Evolutionary conservation across 64 coral and sea anemone genomes (phyloP).

Genomic region (Actinia equina): DNA sequence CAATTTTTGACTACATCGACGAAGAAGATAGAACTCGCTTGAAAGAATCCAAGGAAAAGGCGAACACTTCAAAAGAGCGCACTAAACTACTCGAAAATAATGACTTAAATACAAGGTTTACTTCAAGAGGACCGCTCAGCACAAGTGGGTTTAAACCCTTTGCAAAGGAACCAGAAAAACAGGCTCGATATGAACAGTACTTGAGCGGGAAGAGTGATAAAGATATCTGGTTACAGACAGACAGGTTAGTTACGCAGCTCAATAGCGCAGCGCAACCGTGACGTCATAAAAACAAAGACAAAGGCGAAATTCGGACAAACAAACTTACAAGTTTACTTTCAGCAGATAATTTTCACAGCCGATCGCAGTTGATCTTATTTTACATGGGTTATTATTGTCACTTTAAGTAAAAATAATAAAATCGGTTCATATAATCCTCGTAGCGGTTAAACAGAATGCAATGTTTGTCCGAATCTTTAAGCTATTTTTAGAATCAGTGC

Average conservation of each 20-base stretch:
- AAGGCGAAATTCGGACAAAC: no score
- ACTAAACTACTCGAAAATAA: neutral
- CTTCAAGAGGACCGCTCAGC: neutral
- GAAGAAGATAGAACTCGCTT: slow-evolving; percentile 70
- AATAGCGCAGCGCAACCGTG: no score
- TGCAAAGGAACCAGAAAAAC: slow-evolving; percentile 77
- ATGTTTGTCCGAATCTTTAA: no score
- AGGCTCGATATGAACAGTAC: slow-evolving; percentile 78
- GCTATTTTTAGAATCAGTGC: no score
- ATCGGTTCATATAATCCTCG: no score
- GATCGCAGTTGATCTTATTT: no score
- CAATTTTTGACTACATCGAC: slow-evolving; percentile 81
- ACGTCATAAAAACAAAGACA: no score
- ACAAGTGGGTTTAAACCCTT: slow-evolving; percentile 78
- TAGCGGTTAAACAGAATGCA: no score
- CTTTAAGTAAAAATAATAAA: no score
- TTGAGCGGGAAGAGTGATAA: slow-evolving; percentile 6
- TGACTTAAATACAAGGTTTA: neutral
- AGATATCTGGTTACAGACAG: neutral
- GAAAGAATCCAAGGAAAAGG: slow-evolving; percentile 32
- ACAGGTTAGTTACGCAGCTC: neutral
- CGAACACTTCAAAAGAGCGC: neutral
- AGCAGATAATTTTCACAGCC: no score
- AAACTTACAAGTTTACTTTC: no score
- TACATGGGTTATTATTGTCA: no score